Conservation (phyloP, 2,113 vertebrate species). For the Pedetes capensis region DNA sequence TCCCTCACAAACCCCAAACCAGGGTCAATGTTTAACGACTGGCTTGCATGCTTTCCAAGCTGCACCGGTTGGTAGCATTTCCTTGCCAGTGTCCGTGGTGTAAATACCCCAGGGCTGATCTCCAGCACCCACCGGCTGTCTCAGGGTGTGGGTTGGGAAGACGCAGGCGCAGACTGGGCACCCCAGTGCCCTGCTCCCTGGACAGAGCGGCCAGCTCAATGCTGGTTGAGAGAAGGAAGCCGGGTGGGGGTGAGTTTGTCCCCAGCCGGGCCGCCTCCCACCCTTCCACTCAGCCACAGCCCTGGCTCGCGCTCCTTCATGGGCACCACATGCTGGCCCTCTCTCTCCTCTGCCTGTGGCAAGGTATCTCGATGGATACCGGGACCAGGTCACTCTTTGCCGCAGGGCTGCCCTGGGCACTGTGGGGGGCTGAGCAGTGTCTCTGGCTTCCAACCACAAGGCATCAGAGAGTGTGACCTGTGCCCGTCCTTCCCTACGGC, state of each 20-base stretch:
- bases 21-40: not conserved
- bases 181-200: not conserved
- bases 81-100: not conserved
- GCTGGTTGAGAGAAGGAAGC: not conserved
- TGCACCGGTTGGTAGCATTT: not conserved
- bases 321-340: rapidly evolving
- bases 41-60: not conserved
- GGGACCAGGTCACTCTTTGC: not conserved
- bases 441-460: not conserved
- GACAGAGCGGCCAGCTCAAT: rapidly evolving
- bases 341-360: not conserved
- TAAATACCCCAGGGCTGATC: not conserved
- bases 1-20: not conserved
- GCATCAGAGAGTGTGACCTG: rapidly evolving
- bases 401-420: too few relatives aligned
- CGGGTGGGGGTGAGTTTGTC: not conserved
- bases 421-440: rapidly evolving
- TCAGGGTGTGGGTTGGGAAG: too few relatives aligned
- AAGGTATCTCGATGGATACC: not conserved
- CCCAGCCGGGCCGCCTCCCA: not conserved
- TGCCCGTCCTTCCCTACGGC: not conserved
- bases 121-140: too few relatives aligned
- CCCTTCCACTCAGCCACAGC: not conserved
- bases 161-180: too few relatives aligned
- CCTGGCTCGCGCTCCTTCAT: not conserved